Base-by-base conservation (phyloP, 2,888 invertebrate genomes). In the Catocala fraxini region DNA sequence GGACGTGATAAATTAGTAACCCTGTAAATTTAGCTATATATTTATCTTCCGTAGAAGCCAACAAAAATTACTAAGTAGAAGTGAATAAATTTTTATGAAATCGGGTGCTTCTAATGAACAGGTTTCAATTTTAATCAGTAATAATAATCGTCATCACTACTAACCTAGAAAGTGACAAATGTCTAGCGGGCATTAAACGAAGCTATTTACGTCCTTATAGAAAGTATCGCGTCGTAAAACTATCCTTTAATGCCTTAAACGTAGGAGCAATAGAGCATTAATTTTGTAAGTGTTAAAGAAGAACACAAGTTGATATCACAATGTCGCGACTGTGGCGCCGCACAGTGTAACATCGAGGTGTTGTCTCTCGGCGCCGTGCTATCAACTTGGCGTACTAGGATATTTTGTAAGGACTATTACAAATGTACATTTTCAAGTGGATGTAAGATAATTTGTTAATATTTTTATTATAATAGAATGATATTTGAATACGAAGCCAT, bases 371-470 rank as follows among this genome's bases (percentile, higher is more conserved):
- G 7, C 51, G 60, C 43, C 43, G 57, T 11, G 83, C 74, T 82
- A 79, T 83, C 80, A 73, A 84, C 88, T 87, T 80, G 87, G 79
- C 75, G 71, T 79, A 83, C 81, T 89, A 87, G 83, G 79, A 85
- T 93, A 91, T 90, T 90, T 90, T 91, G 84, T 93, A 93, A 92
- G 92, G 85, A 88, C 86, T 91, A 93, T 90, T 87, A 89, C 88
- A 89, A 90, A 92, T 87, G 93, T 93, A 93, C 91, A 93, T 93
- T 94, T 92, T 93, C 90, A 91, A 91, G 90, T 92, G 92, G 85
- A 90, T 93, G 92, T 94, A 93, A 93, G 91, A 93, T 94, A 93
- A 92, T 92, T 93, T 93, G 93, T 94, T 93, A 92, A 93, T 93
- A 93, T 92, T 93, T 93, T 93, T 93, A 93, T 91, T 92, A 91